phyloP scores from a whole-genome alignment of 2,888 invertebrate genomes.

The Drosophila cracens region DNA sequence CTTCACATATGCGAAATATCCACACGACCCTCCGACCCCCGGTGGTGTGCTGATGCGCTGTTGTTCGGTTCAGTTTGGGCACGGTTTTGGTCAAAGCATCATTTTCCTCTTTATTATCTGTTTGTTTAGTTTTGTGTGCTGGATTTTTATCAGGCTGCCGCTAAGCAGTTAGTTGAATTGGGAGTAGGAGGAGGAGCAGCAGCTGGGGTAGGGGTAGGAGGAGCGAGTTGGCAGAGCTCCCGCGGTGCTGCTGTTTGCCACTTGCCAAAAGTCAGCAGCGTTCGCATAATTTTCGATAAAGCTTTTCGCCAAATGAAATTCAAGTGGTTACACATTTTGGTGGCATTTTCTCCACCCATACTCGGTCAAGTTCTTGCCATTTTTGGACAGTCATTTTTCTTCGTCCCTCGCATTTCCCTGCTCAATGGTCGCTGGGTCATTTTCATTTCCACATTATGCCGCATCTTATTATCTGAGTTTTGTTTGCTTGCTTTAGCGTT shows the following conservation, averaged over 20 bases:
- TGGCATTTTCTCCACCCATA: slow-evolving; percentile 26
- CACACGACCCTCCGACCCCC: slow-evolving; percentile 15
- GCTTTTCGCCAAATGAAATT: slow-evolving; percentile 84
- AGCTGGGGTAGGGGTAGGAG: neutral
- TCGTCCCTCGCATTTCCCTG: slow-evolving; percentile 16
- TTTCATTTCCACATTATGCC: slow-evolving; percentile 78
- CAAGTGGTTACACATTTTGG: slow-evolving; percentile 76
- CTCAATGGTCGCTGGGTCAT: slow-evolving; percentile 41
- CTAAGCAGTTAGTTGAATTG: slow-evolving; percentile 69
- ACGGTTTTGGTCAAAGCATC: slow-evolving; percentile 55
- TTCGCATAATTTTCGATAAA: slow-evolving; percentile 82
- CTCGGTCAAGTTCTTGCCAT: slow-evolving; percentile 27
- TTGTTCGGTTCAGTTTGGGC: slow-evolving; percentile 17
- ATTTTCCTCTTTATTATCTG: slow-evolving; percentile 80
- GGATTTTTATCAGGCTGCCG: slow-evolving; percentile 78
- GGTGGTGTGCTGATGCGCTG: slow-evolving; percentile 12
- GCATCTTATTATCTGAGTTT: slow-evolving; percentile 77
- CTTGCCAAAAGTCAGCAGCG: slow-evolving; percentile 78
- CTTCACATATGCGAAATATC: slow-evolving; percentile 75
- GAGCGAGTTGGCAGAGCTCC: slow-evolving; percentile 31
- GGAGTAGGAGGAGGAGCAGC: neutral
- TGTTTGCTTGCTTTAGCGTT: slow-evolving; percentile 64
- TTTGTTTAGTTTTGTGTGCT: slow-evolving; percentile 73
- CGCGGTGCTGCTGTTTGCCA: slow-evolving; percentile 56
- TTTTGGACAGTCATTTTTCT: slow-evolving; percentile 66